A percentile compares a stretch with the other conserved stretches of the same genome.
Conservation (phyloP, 2,797 vertebrate genomes). For the Channallabes apus region DNA sequence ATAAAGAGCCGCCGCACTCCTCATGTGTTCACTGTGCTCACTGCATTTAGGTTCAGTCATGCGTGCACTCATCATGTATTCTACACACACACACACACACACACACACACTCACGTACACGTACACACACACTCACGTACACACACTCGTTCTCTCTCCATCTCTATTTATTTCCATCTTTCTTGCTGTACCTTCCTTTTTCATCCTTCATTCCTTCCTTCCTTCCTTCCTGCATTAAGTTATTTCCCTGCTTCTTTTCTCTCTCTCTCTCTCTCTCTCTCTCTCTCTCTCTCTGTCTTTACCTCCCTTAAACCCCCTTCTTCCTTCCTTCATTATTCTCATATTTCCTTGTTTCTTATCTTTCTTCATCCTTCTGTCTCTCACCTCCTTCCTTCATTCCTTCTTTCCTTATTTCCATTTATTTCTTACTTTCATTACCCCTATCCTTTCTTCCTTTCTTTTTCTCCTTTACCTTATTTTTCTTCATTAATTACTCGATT, state of each 20-base stretch:
- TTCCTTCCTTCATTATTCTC: too few species aligned
- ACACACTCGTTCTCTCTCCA: too few species aligned
- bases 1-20: background rate
- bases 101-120: slow-evolving; percentile 1
- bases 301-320: too few species aligned
- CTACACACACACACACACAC: slow-evolving; percentile 9
- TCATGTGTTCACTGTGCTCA: background rate
- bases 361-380: too few species aligned
- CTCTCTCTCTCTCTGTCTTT: background rate
- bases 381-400: background rate
- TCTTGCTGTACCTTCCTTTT: background rate
- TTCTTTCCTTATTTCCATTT: background rate
- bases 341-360: too few species aligned
- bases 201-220: background rate
- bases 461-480: too few species aligned
- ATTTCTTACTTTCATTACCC: background rate
- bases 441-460: too few species aligned
- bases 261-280: background rate
- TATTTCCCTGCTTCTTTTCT: background rate
- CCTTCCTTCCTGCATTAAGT: background rate
- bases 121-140: background rate
- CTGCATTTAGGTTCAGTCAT: slow-evolving; percentile 4
- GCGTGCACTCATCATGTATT: slow-evolving; percentile 8
- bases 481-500: background rate
- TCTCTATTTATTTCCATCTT: too few species aligned